Conservation (phyloP, 1,140 invertebrate genomes). For the Dryas iulia region DNA sequence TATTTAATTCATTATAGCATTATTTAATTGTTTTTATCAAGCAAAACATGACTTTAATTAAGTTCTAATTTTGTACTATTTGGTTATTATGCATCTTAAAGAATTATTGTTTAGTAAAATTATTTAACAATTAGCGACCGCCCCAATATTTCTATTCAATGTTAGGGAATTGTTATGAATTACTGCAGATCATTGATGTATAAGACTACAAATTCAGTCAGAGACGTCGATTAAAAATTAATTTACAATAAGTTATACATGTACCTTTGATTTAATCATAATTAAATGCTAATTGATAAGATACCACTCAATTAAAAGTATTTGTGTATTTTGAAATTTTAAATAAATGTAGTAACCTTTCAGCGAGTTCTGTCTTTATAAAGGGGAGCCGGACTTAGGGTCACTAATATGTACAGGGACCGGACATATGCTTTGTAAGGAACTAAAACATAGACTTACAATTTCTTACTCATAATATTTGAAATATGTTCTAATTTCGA, state of each 20-base stretch:
- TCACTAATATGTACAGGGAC: no score
- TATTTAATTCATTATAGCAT: slow-evolving; percentile 1
- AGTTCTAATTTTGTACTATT: not conserved
- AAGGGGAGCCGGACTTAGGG: no score
- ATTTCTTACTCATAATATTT: no score
- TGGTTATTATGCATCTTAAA: not conserved
- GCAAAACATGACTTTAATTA: not conserved
- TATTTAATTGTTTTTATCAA: not conserved
- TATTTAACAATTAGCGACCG: not conserved
- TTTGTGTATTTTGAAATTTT: no score
- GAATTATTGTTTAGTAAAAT: not conserved
- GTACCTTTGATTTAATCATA: not conserved
- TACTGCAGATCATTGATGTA: not conserved
- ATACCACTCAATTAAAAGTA: no score
- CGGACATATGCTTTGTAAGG: no score
- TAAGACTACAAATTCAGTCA: not conserved
- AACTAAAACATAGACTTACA: no score
- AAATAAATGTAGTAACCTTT: no score
- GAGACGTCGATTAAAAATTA: not conserved
- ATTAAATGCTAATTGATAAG: not conserved
- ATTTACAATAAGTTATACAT: not conserved
- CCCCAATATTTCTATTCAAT: not conserved
- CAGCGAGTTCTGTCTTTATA: no score
- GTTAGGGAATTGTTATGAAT: not conserved
- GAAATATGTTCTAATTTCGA: no score